Evolutionary conservation across 2,797 vertebrate species (phyloP), one percentile per base, ranked within the genome.

Genomic region (Synanceia verrucosa): DNA sequence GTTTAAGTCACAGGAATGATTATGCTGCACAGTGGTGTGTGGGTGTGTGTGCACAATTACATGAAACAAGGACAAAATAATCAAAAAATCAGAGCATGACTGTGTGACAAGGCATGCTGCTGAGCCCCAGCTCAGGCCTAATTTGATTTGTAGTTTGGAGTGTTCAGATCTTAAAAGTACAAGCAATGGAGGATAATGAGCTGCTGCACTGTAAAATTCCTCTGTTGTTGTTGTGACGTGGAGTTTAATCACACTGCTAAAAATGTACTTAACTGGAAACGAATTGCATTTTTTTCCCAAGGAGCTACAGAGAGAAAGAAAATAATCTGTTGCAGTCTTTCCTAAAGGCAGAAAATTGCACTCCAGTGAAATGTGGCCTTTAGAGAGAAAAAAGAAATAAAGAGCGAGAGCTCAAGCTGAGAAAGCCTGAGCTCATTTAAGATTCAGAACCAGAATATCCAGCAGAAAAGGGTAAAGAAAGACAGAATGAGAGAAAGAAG

Each of bases 401-500:
- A 63, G 52, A 65, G 39, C 1, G 9, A 36, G 48, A 51, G 9
- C 16, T 56, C 24, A 50, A 53, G 34, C 60, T 37, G 12, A 53
- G 47, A 19, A 50, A 55, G 60, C 41, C 52, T 9, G 57, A 43
- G 39, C 65, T 29, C 59, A 33, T 50, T 83, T 78, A 47, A 55
- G 48, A 78, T 79, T 79, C 70, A 69, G 56, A 73, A 53, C 21
- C 23, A 57, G 50, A 71, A 71, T 18, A 64, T 65, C 44, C n/a
- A 5, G 21, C 5, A 4, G 65, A 59, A 48, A 65, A 73, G 9
- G 24, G n/a, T 14, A 39, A 39, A 39, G 16, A 29, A 18, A 59
- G 21, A 51, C 28, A 44, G 53, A 57, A 14, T 55, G 24, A 55
- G 29, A 50, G 59, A 55, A n/a, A 60, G 14, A 43, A 56, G 37